Evolutionary conservation across 92 coral and sea anemone species (phyloP).

Genomic region (Metridium senile): DNA sequence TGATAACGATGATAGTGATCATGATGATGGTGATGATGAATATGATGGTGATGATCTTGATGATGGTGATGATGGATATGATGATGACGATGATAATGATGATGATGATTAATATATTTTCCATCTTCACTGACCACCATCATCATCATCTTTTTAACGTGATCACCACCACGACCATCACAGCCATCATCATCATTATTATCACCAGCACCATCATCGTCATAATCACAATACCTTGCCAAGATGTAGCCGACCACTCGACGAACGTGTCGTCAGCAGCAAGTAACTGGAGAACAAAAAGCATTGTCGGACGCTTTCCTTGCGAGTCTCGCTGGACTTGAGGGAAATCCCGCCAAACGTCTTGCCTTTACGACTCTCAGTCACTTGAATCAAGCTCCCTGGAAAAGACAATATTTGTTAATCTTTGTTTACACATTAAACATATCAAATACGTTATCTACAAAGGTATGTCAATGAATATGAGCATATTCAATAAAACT

Average conservation of each 20-base stretch:
- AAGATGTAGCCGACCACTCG: slow-evolving; percentile 94
- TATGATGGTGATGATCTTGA: too few species aligned
- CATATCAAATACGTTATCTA: too few species aligned
- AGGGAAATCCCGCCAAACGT: slow-evolving; percentile 89
- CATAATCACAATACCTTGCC: slow-evolving; percentile 62
- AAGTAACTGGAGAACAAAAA: slow-evolving; percentile 90
- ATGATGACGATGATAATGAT: neutral
- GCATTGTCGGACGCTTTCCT: slow-evolving; percentile 87
- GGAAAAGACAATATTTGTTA: neutral
- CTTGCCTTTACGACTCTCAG: slow-evolving; percentile 83
- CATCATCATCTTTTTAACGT: too few species aligned
- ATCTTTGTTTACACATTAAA: too few species aligned
- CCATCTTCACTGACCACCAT: neutral
- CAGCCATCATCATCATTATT: neutral
- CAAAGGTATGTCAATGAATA: too few species aligned
- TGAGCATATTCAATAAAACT: too few species aligned
- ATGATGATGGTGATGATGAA: too few species aligned
- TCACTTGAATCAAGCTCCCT: slow-evolving; percentile 94
- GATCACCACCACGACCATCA: neutral
- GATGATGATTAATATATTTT: too few species aligned
- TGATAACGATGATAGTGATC: too few species aligned
- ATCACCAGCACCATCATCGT: neutral
- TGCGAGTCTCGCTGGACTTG: slow-evolving; percentile 84
- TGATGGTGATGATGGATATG: too few species aligned
- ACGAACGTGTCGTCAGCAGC: slow-evolving; percentile 88